Base-by-base conservation (phyloP, 35 echinoderm and acorn worm species). In the Hemicentrotus pulcherrimus region DNA sequence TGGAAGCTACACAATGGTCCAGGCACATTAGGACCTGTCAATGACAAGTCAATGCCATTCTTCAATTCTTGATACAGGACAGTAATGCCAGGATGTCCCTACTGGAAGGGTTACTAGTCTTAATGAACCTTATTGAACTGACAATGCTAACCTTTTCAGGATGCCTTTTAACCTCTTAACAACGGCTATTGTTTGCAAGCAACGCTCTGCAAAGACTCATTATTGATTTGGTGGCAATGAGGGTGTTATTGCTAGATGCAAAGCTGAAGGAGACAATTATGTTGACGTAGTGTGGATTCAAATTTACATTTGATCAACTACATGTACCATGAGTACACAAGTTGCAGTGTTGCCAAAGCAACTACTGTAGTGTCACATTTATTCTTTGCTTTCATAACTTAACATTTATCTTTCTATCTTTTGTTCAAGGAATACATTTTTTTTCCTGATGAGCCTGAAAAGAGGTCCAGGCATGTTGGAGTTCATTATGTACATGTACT, bases 61-160 rank as follows among this genome's bases (percentile, higher is more conserved):
- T 78, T 78, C 65, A 22, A 78, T 78, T 78, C 65, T 78, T 78
- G 19, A 78, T 7, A n/a, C 5, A 28, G 28, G 24, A 78, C 65
- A 70, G 22, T 16, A 78, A 78, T 78, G 22, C 65, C 65, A 78
- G n/a, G 65, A 78, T 78, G 22, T 78, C 65, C 65, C 7, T n/a
- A 22, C 7, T 22, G 24, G 28, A 28, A 78, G 65, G 35, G 35
- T 41, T 3, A 70, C 15, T 70, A 6, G 24, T 78, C 65, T 28
- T 78, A 78, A n/a, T 78, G 65, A 78, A 78, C 65, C 65, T 78
- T 22, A 78, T 78, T 78, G 65, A 78, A 78, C 22, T 78, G 65
- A 22, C 65, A 78, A 28, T 18, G 19, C 0, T 28, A 78, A 28
- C 65, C 65, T 18, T 78, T 78, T 78, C 65, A 78, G 6, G 28